Percentiles rank a stretch among this genome's conserved stretches.
phyloP scores from a whole-genome alignment of 2,888 invertebrate species.

The Cryptocephalus primarius region DNA sequence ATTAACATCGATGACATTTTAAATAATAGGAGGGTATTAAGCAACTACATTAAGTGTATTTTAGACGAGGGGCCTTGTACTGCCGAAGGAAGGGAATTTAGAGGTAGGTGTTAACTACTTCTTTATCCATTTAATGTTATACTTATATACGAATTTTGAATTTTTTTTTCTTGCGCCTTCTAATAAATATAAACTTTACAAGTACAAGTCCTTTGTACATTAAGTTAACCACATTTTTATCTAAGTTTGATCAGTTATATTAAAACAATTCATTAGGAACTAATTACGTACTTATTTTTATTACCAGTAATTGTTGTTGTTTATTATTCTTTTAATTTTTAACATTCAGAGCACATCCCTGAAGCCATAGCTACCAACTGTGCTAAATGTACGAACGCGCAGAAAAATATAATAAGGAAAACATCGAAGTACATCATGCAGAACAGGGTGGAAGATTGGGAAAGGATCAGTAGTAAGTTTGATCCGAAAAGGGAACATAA shows the following conservation, averaged over 20 bases:
- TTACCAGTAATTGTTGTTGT: no score
- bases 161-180: no score
- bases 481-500: conserved; percentile 34
- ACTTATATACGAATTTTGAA: no score
- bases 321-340: conserved; percentile 13
- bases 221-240: no score
- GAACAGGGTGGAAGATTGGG: conserved; percentile 34
- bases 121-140: no score
- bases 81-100: conserved; percentile 50
- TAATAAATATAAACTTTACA: no score
- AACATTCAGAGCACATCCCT: conserved; percentile 46
- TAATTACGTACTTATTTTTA: no score
- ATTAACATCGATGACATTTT: conserved; percentile 56
- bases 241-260: no score
- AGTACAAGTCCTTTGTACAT: no score
- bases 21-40: conserved; percentile 49
- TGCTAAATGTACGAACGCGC: conserved; percentile 51
- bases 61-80: conserved; percentile 53
- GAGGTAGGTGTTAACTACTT: conserved; percentile 29
- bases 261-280: no score
- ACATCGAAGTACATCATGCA: conserved; percentile 49
- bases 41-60: conserved; percentile 56
- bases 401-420: conserved; percentile 49
- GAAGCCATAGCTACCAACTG: conserved; percentile 58
- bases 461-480: conserved; percentile 40